These are phyloP conservation scores for Leuciscus idus DNA, from an alignment of 2,113 vertebrate genomes.

Conservation along the genomic window DNA sequence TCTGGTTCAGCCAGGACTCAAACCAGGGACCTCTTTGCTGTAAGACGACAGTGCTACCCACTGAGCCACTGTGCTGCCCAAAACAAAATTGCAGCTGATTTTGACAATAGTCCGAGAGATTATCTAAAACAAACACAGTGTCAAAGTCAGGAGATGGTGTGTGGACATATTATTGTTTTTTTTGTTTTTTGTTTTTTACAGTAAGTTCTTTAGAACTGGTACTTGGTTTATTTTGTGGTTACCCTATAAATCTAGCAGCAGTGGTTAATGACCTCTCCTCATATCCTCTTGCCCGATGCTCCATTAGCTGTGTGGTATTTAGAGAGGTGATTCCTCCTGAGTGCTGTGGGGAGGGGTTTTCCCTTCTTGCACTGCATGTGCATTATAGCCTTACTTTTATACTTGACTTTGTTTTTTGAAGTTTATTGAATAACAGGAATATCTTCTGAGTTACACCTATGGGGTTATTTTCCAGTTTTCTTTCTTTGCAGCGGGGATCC, in stretches of 20 bases:
- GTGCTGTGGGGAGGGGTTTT: neutral
- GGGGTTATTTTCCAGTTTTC: slow-evolving; percentile 6
- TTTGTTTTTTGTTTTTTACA: no score
- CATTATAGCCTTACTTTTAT: neutral
- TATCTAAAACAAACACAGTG: slow-evolving; percentile 24
- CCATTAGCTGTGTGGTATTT: slow-evolving; percentile 57
- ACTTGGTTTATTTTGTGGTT: slow-evolving; percentile 26
- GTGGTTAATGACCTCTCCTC: slow-evolving; percentile 40
- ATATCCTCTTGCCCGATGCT: slow-evolving; percentile 50
- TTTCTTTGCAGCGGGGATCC: slow-evolving; percentile 25
- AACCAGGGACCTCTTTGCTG: no score
- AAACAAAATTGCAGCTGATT: neutral
- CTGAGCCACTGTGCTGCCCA: no score
- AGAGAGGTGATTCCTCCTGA: slow-evolving; percentile 18
- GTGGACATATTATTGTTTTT: neutral
- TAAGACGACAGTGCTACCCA: neutral
- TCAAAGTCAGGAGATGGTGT: neutral
- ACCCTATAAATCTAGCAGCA: slow-evolving; percentile 46
- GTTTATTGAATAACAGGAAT: slow-evolving; percentile 12
- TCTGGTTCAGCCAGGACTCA: no score
- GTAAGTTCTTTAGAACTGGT: slow-evolving; percentile 27
- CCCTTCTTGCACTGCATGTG: neutral
- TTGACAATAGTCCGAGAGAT: neutral
- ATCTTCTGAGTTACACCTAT: neutral
- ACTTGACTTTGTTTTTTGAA: neutral